Evolutionary conservation across 23 tunicate species (phyloP), one percentile per base, ranked within the genome.

Genomic region (Halocynthia aurantium): DNA sequence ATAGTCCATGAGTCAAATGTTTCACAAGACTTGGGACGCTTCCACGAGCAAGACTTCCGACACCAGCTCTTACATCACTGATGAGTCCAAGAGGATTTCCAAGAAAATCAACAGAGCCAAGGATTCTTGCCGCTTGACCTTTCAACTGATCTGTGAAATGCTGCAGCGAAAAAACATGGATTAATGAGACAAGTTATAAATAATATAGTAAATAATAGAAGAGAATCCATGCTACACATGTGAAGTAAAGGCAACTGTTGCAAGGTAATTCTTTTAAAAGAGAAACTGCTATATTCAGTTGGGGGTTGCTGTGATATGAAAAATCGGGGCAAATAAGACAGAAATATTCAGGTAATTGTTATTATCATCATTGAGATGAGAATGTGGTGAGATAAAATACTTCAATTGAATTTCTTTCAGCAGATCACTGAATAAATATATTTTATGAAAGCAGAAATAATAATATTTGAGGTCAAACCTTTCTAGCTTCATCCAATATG

Each of bases 31-130:
- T 80, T 5, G 77, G 82, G 0, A 88, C 60, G 44, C 85, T 83
- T 12, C 96, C 96, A 11, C 77, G 81, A 15, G 84, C 91, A 52
- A 96, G 72, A 11, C 93, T 88, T 6, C 82, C 78, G 10, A 96
- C 56, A 8, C 96, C 99, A 5, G 96, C 96, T 70, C 83, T 96
- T 60, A 96, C 89, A 73, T 96, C 99, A 56, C 81, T 83, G 50
- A 87, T 60, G 8, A 96, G 72, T 18, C 99, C 99, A 56, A 96
- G 86, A 19, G 99, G 99, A 67, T 96, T 96, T 22, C 99, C 99
- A 63, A 96, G 96, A 67, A 89, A 96, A 76, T 96, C 99, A 31
- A 96, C 84, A 12, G 99, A 85, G 0, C 96, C 96, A 44, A 96
- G 86, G 50, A 96, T 85, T 57, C 55, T 85, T 66, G 91, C 91